Evolutionary conservation across 2,113 vertebrate species (phyloP).

Genomic region (Nibea coibor): DNA sequence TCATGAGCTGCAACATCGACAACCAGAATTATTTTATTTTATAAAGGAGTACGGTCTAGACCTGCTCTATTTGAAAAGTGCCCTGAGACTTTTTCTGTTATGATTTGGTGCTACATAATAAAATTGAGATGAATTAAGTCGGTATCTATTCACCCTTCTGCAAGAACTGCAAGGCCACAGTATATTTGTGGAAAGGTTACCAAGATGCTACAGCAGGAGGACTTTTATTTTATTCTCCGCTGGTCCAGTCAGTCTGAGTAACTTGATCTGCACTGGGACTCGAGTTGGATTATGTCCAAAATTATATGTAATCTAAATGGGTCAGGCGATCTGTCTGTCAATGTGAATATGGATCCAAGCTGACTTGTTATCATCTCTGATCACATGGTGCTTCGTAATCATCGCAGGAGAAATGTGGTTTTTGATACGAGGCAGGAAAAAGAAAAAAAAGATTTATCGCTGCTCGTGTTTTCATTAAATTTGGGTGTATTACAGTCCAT

Average conservation of each 20-base stretch:
- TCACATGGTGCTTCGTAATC: neutral
- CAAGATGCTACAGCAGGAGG: conserved; percentile 1
- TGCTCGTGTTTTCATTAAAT: neutral
- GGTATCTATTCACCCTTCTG: neutral
- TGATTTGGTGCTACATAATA: no score
- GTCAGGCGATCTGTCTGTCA: neutral
- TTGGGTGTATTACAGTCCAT: neutral
- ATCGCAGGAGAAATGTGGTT: neutral
- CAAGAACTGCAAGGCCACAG: neutral
- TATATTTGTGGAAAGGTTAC: neutral
- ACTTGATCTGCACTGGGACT: neutral
- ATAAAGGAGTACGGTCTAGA: no score
- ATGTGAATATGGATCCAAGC: neutral
- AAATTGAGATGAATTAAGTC: no score
- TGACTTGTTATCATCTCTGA: neutral
- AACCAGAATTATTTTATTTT: neutral
- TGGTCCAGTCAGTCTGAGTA: neutral
- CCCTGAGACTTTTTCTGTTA: no score
- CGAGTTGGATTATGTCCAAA: neutral
- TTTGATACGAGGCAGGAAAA: neutral
- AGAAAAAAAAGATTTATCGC: neutral
- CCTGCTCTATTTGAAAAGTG: no score
- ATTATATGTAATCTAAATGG: neutral
- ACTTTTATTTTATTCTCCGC: neutral
- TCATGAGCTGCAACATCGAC: neutral